Evolutionary conservation across 37 sponge, comb jelly and placozoan genomes (phyloP).

Genomic region (Spongilla lacustris): DNA sequence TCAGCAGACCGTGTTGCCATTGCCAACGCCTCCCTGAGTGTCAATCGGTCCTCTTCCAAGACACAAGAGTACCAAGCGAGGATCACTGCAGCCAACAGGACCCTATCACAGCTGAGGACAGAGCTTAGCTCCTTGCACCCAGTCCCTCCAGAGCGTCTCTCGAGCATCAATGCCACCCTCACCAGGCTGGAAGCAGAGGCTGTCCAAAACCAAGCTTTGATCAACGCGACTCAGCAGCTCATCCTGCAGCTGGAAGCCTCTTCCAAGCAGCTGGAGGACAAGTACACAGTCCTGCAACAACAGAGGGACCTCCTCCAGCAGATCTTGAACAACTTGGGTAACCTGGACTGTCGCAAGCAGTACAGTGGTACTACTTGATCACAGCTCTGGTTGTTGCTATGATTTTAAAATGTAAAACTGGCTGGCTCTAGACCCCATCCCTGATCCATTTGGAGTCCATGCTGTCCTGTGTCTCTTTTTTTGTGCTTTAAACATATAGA

Average conservation of each 20-base stretch:
- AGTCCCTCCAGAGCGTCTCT: constrained; percentile 9
- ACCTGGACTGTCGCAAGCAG: constrained; percentile 50
- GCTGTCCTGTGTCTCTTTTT: too few species aligned
- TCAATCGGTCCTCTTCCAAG: constrained; percentile 7
- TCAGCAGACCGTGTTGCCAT: constrained; percentile 16
- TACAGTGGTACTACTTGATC: background rate
- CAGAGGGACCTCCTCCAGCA: constrained; percentile 52
- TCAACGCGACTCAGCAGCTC: constrained; percentile 9
- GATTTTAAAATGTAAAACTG: too few species aligned
- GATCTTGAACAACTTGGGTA: constrained; percentile 31
- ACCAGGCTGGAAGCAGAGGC: constrained; percentile 15
- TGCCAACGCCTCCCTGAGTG: constrained; percentile 8
- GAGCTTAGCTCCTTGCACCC: constrained; percentile 22
- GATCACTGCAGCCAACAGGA: background rate
- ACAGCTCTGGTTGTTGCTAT: background rate
- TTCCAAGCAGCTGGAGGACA: constrained; percentile 35
- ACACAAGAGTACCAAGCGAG: background rate
- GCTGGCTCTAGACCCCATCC: too few species aligned
- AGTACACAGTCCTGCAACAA: constrained; percentile 29
- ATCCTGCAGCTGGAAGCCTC: constrained; percentile 17
- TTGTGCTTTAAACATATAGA: too few species aligned
- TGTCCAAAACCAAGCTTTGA: constrained; percentile 11
- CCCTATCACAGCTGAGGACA: constrained; percentile 4
- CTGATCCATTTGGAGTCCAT: too few species aligned
- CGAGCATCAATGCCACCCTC: background rate